Conservation (phyloP, 2,113 vertebrate species). For the Leptosomus discolor region DNA sequence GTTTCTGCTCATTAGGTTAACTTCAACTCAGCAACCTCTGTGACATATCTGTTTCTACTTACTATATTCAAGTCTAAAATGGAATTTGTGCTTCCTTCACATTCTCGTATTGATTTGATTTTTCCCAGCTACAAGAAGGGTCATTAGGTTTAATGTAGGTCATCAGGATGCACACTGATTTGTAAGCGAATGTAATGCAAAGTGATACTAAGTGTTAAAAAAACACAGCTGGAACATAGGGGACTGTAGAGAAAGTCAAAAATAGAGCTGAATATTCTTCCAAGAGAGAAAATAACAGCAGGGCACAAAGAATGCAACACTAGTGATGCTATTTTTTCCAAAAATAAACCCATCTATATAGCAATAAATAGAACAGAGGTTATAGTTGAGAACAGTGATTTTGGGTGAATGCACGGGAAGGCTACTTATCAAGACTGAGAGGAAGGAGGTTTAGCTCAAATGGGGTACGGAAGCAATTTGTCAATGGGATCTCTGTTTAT, state of each 20-base stretch:
- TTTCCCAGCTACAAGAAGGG: not conserved
- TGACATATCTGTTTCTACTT: slow-evolving; percentile 12
- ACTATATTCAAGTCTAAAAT: not conserved
- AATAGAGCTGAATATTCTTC: not conserved
- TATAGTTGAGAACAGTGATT: not conserved
- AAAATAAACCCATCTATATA: not conserved
- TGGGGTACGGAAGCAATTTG: not conserved
- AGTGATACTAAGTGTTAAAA: not conserved
- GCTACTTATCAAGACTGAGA: not conserved
- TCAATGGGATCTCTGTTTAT: not conserved
- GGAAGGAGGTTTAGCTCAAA: not conserved
- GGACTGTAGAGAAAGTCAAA: not conserved
- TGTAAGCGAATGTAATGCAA: not conserved
- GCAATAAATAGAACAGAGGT: not conserved
- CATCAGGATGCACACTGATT: not conserved
- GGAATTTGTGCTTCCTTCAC: not conserved
- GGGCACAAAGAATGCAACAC: not conserved
- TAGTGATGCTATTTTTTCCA: not conserved
- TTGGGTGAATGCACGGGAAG: not conserved
- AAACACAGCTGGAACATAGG: not conserved
- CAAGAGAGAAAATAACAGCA: not conserved
- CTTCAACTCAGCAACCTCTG: not conserved
- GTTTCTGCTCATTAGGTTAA: not conserved
- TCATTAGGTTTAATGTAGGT: not conserved
- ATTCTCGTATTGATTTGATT: not conserved